These are phyloP conservation scores for Microcebus griseorufus DNA, from an alignment of 2,113 vertebrate genomes.

Conservation along the genomic window DNA sequence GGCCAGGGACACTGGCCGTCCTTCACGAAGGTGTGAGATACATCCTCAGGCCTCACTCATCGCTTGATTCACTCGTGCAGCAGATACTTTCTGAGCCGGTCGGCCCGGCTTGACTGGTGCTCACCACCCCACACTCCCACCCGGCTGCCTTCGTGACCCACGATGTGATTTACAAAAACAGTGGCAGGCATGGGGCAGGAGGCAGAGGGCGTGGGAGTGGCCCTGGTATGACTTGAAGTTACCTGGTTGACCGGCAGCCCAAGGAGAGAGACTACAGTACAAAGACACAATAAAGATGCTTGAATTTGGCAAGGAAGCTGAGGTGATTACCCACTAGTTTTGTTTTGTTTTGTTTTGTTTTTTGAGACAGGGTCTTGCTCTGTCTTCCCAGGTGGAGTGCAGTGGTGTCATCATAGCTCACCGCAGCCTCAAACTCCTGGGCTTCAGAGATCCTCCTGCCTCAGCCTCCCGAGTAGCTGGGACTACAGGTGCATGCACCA, in stretches of 20 bases:
- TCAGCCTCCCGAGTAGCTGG: too few species aligned
- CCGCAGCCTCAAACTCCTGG: too few species aligned
- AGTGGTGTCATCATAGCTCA: too few species aligned
- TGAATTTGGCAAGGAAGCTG: background rate
- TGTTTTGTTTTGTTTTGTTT: too few species aligned
- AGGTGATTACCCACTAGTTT: background rate
- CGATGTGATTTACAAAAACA: background rate
- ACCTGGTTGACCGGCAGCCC: background rate
- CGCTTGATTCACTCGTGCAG: background rate
- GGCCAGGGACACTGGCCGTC: too few species aligned
- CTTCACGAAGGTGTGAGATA: background rate
- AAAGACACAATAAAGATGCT: background rate
- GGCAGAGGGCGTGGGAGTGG: background rate
- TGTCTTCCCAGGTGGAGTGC: too few species aligned
- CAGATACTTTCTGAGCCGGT: background rate
- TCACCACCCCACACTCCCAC: background rate
- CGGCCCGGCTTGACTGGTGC: background rate
- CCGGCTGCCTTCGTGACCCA: background rate
- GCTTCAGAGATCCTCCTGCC: too few species aligned
- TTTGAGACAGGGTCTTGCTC: too few species aligned
- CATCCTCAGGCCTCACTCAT: background rate
- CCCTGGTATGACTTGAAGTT: background rate
- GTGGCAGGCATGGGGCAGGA: background rate
- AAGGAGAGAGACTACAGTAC: background rate
- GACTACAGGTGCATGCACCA: too few species aligned